Base-by-base conservation (phyloP, 2,888 invertebrate species). In the Choristoneura rosaceana region DNA sequence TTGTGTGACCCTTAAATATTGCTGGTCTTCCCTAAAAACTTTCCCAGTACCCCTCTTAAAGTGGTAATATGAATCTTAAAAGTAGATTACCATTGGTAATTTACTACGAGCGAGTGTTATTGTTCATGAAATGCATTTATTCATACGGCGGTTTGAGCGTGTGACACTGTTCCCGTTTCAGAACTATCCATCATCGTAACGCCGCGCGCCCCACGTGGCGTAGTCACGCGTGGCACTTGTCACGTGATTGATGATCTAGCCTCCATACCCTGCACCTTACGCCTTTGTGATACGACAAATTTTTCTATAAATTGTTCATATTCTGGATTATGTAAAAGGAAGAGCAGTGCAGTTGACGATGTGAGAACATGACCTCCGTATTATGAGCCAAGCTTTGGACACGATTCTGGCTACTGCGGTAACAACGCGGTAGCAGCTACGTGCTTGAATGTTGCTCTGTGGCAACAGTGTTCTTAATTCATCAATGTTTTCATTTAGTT, bases 111-210 rank as follows among this genome's bases (percentile, higher is more conserved):
- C 25, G 55, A 59, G 59, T 34, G 33, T 58, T 58, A 59, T 50
- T 52, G 15, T 52, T 52, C 10, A 71, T 47, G 47, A 50, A 67
- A 61, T 52, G 47, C 55, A 25, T 60, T 15, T 64, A 69, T 68
- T 50, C 59, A 60, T 60, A 59, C 15, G 69, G 50, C 58, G 47
- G 62, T 58, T 45, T 52, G 59, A 45, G 68, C 62, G 47, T 73
- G 43, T 62, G 73, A 74, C 63, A 71, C 60, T 59, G 71, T 63
- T 75, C 76, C 76, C 76, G 77, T 79, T 78, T 74, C 73, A 61
- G 71, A 71, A 74, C 74, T 75, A 82, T 82, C 79, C 77, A 80
- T 84, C 81, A 81, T 79, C 76, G 74, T 79, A 75, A 74, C 80
- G 74, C 74, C 69, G 74, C 65, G 74, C 70, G 73, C 77, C 58